A percentile compares a stretch with the other conserved stretches of the same genome.
Conservation (phyloP, 2,797 vertebrate genomes). For the Falco cherrug region DNA sequence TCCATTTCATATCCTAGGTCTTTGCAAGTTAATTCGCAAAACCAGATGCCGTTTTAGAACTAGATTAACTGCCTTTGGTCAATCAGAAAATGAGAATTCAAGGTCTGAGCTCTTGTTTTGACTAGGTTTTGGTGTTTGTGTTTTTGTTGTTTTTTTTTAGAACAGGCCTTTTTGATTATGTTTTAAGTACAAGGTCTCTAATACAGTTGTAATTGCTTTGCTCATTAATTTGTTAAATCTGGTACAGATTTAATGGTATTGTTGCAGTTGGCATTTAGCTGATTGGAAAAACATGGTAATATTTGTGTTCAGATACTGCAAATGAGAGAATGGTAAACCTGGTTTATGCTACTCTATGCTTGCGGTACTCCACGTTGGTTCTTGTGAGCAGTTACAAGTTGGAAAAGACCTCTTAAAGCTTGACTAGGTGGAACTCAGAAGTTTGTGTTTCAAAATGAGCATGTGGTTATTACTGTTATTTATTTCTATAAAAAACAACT, state of each 20-base stretch:
- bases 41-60: background rate
- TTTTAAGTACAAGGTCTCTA: conserved; percentile 2
- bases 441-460: background rate
- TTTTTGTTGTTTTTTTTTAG: background rate
- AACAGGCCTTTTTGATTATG: background rate
- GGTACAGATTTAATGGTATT: background rate
- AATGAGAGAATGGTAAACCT: background rate
- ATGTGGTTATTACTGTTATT: background rate
- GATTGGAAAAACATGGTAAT: background rate
- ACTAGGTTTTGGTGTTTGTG: background rate
- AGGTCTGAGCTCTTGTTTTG: background rate
- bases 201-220: conserved; percentile 10
- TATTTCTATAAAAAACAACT: background rate
- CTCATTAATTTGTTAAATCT: conserved; percentile 19
- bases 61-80: background rate
- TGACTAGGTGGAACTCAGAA: background rate
- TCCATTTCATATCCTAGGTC: background rate
- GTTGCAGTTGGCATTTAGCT: conserved; percentile 2
- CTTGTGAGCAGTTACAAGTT: background rate
- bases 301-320: background rate
- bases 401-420: background rate
- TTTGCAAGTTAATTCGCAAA: background rate
- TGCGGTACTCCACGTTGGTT: background rate
- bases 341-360: background rate
- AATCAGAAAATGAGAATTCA: background rate